Evolutionary conservation across 1,140 invertebrate species (phyloP).

Genomic region (Drosophila ambigua): DNA sequence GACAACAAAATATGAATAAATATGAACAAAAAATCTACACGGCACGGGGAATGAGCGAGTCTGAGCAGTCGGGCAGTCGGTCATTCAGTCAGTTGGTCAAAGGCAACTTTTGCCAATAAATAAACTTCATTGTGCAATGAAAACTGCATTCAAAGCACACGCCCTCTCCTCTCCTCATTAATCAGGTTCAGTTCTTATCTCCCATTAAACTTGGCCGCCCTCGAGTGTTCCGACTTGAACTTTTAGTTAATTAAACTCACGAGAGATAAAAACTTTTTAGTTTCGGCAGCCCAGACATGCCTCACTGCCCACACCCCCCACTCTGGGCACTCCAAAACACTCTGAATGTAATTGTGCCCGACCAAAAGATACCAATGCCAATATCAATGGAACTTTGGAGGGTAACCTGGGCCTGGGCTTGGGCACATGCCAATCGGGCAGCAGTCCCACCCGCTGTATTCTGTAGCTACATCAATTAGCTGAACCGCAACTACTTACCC

Average conservation of each 20-base stretch:
- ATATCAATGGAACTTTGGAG: slow-evolving; percentile 17
- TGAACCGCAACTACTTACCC: slow-evolving; percentile 26
- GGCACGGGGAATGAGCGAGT: slow-evolving; percentile 1
- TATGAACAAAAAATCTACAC: slow-evolving; percentile 6
- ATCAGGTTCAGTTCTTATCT: slow-evolving; percentile 48
- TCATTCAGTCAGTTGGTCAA: slow-evolving; percentile 13
- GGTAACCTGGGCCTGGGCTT: background rate
- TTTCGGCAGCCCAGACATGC: background rate
- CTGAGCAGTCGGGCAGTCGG: slow-evolving; percentile 13
- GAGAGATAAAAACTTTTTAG: background rate
- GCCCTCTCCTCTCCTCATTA: slow-evolving; percentile 7
- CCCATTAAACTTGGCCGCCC: slow-evolving; percentile 23
- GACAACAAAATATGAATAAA: slow-evolving; percentile 23
- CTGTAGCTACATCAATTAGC: slow-evolving; percentile 50
- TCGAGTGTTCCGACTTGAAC: slow-evolving; percentile 16
- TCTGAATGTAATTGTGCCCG: background rate
- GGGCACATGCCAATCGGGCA: slow-evolving; percentile 46
- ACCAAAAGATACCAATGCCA: background rate
- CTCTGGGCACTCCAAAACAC: no score
- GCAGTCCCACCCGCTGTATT: slow-evolving; percentile 3
- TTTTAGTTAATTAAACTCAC: slow-evolving; percentile 22
- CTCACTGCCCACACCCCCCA: background rate
- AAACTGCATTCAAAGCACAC: slow-evolving; percentile 24
- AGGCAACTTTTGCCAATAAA: slow-evolving; percentile 15
- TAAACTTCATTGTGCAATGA: background rate